Conservation (phyloP, 1,140 invertebrate genomes). For the Pogonognathellus flavescens region DNA sequence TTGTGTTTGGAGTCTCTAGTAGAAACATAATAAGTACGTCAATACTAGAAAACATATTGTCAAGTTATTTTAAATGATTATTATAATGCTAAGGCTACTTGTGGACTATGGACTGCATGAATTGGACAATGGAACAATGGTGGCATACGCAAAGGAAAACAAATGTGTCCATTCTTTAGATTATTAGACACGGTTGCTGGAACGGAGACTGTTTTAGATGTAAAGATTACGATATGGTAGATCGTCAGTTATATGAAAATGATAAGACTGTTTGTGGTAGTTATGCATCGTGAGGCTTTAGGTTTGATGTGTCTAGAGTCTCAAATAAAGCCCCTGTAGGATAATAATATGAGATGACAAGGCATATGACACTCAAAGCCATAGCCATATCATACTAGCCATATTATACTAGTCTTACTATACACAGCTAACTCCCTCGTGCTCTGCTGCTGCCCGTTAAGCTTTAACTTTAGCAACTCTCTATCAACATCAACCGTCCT, state of each 20-base stretch:
- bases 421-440: neutral
- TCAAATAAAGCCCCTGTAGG: neutral
- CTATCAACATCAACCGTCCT: neutral
- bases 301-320: neutral
- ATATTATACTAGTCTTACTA: neutral
- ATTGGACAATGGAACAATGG: neutral
- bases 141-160: neutral
- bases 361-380: slow-evolving; percentile 14
- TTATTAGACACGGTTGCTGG: neutral
- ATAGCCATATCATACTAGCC: neutral
- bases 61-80: no score
- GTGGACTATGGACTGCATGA: no score
- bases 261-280: slow-evolving; percentile 15
- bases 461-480: neutral
- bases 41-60: no score
- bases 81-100: no score
- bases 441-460: neutral
- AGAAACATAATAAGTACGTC: no score
- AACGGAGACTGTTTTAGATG: slow-evolving; percentile 23
- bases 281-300: neutral
- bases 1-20: no score
- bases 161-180: neutral
- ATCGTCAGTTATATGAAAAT: slow-evolving; percentile 23
- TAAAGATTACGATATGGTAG: neutral
- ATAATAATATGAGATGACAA: slow-evolving; percentile 41